Conservation (phyloP, 2,113 vertebrate species). For the Rattus norvegicus region DNA sequence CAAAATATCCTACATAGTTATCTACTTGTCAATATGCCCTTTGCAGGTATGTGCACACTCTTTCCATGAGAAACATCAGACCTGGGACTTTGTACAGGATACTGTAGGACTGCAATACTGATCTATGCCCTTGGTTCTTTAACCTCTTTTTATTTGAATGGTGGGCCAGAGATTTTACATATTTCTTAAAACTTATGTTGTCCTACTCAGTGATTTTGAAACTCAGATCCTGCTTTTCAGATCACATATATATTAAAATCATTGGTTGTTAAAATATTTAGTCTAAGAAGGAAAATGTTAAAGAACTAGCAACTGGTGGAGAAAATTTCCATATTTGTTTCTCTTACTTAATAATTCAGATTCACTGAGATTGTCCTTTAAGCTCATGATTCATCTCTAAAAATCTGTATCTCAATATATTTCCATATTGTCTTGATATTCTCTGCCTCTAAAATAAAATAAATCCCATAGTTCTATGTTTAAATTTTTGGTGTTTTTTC, state of each 20-base stretch:
- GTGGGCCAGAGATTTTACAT: not conserved
- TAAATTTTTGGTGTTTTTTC: not conserved
- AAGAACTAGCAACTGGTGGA: not conserved
- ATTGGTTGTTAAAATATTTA: not conserved
- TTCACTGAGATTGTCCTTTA: not conserved
- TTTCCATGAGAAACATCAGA: not conserved
- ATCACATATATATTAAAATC: not conserved
- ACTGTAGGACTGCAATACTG: not conserved
- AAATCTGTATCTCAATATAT: not conserved
- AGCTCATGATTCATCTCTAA: not conserved
- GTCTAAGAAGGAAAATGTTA: not conserved
- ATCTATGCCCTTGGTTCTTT: not conserved
- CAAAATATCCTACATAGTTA: not conserved
- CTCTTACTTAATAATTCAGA: not conserved
- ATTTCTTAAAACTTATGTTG: not conserved
- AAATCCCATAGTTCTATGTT: not conserved
- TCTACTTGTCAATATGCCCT: not conserved
- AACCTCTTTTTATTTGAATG: not conserved
- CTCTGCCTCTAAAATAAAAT: not conserved
- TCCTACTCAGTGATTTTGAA: not conserved
- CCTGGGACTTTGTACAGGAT: not conserved
- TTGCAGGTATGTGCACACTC: not conserved
- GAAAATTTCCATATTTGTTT: not conserved
- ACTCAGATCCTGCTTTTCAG: not conserved
- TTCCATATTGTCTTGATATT: not conserved